Percentiles rank a stretch among this genome's conserved stretches.
Conservation (phyloP, 2,797 vertebrate species). For the Danio choprae region DNA sequence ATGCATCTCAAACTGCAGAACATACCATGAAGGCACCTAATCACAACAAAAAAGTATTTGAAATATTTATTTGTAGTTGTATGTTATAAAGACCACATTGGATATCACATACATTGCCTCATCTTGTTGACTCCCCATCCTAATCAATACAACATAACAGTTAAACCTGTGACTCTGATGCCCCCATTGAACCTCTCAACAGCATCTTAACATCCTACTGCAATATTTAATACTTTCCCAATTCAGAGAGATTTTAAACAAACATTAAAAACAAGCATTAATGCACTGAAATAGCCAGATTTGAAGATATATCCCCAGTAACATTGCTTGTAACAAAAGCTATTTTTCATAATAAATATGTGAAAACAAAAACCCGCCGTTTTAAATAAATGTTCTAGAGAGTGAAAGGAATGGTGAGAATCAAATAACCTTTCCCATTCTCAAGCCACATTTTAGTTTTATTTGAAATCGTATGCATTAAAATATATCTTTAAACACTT, state of each 20-base stretch:
- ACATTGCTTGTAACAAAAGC: slow-evolving; percentile 26
- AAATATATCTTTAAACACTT: neutral
- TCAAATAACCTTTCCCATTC: neutral
- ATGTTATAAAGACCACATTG: slow-evolving; percentile 34
- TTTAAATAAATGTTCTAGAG: neutral
- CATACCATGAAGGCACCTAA: neutral
- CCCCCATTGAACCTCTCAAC: neutral
- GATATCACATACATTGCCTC: slow-evolving; percentile 24
- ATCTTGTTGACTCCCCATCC: slow-evolving; percentile 12
- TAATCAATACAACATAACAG: neutral
- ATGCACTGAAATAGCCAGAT: neutral
- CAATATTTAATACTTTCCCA: neutral
- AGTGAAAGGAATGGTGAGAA: neutral
- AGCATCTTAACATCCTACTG: neutral
- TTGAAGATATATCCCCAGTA: neutral
- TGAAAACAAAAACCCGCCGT: neutral
- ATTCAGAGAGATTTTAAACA: neutral
- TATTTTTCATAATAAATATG: slow-evolving; percentile 24
- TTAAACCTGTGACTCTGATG: neutral
- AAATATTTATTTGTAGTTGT: slow-evolving; percentile 47
- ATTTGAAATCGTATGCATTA: neutral
- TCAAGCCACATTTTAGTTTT: neutral
- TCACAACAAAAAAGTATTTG: neutral
- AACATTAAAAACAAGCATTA: neutral
- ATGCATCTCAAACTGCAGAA: neutral